Percentiles rank a stretch among this genome's conserved stretches.
Evolutionary conservation across 2,113 vertebrate species (phyloP).

Genomic region (Carassius auratus): DNA sequence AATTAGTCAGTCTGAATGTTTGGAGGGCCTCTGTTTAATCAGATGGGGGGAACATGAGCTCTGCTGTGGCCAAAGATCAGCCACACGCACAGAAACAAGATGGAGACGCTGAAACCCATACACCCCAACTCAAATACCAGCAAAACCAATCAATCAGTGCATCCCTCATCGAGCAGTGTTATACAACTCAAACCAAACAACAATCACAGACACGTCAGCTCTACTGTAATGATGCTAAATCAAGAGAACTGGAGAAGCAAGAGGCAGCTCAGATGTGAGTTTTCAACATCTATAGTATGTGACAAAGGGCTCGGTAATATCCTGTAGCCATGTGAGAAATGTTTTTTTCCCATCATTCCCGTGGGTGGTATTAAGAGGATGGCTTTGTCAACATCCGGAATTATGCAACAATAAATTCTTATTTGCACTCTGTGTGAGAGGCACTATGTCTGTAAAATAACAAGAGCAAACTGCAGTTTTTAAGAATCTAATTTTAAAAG

Average conservation of each 20-base stretch:
- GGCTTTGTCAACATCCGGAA: conserved; percentile 68
- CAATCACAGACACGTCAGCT: neutral
- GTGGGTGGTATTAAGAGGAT: conserved; percentile 52
- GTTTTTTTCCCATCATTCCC: conserved; percentile 32
- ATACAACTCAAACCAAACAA: neutral
- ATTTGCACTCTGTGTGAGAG: conserved; percentile 52
- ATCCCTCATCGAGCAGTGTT: conserved; percentile 8
- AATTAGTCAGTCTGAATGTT: conserved; percentile 6
- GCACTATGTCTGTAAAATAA: conserved; percentile 56
- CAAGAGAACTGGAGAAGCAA: neutral
- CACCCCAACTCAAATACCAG: conserved; percentile 13
- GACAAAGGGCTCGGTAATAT: neutral
- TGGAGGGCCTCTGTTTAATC: neutral
- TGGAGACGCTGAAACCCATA: neutral
- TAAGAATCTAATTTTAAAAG: conserved; percentile 66
- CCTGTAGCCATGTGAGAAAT: conserved; percentile 8
- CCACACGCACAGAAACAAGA: conserved; percentile 10
- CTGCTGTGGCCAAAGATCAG: conserved; percentile 13
- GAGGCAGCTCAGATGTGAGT: neutral
- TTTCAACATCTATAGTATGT: neutral
- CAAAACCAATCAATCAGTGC: conserved; percentile 27
- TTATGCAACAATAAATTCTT: conserved; percentile 75
- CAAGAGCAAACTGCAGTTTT: conserved; percentile 48
- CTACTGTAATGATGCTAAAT: conserved; percentile 5
- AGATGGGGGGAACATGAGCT: neutral